Base-by-base conservation (phyloP, 2,113 vertebrate species). In the Burhinus oedicnemus region DNA sequence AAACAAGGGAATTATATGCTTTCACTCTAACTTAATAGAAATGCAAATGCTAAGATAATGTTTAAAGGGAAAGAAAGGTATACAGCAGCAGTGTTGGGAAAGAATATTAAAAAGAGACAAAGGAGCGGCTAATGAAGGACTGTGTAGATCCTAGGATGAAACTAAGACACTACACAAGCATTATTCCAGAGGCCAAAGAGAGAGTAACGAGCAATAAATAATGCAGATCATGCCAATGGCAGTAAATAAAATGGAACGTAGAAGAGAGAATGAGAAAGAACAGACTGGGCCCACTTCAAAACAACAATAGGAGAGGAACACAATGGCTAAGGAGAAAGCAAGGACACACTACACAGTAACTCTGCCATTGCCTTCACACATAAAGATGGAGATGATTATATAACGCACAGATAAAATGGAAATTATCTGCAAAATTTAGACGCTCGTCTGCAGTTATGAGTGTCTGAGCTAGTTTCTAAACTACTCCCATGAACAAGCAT, bases 21-120 rank as follows among this genome's bases (percentile, higher is more conserved):
- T 97, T 95, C 91, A 87, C n/a, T 85, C 44, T 61, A 80, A 95
- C 89, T 95, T 85, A 94, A 84, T 93, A 74, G 89, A 72, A 95
- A 91, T 89, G 78, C 40, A 92, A 96, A 94, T 72, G 25, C 45
- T 83, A 89, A 93, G 75, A n/a, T 76, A 84, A 78, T 79, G 69
- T 62, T 93, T 93, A 91, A 85, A 93, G 70, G 18, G 54, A 91
- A 85, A 68, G 72, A 87, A 95, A 90, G n/a, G 58, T 79, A 80
- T n/a, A 85, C 12, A 77, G 82, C 45, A 88, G 49, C 58, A 80
- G 58, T 18, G 34, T 42, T 88, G 72, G 36, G 71, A 71, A 76
- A 93, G 36, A 88, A 76, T 75, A 83, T 84, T 75, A 76, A 80
- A 70, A 80, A 91, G 76, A 96, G 86, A 94, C 84, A 96, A 97